Percentiles rank a stretch among this genome's conserved stretches.
Evolutionary conservation across 2,113 vertebrate genomes (phyloP).

Genomic region (Hemicordylus capensis): DNA sequence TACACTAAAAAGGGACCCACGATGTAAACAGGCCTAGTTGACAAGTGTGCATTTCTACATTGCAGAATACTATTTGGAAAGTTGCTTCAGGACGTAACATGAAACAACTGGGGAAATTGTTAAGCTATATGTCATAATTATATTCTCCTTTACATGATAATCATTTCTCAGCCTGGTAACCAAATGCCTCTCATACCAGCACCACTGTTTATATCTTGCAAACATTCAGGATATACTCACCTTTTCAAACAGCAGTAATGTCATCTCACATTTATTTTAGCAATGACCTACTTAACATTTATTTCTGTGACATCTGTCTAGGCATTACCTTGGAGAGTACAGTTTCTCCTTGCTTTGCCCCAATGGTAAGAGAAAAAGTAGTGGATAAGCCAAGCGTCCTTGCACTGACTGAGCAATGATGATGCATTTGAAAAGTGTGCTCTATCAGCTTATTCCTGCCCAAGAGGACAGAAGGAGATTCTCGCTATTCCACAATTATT

Average conservation of each 20-base stretch:
- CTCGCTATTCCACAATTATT: background rate
- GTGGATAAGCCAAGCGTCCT: background rate
- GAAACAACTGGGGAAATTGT: background rate
- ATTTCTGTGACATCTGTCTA: background rate
- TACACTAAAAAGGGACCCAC: background rate
- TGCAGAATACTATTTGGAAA: background rate
- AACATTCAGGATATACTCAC: background rate
- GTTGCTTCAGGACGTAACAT: background rate
- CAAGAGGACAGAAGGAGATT: background rate
- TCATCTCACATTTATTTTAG: background rate
- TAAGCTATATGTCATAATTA: background rate
- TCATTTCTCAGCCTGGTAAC: background rate
- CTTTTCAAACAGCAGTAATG: background rate
- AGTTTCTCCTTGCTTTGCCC: background rate
- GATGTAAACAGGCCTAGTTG: background rate
- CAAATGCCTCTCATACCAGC: background rate
- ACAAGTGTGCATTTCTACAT: background rate
- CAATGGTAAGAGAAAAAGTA: background rate
- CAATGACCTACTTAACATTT: background rate
- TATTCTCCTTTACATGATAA: background rate
- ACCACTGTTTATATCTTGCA: background rate
- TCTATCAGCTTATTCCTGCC: background rate
- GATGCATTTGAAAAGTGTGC: background rate
- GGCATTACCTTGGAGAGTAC: no score
- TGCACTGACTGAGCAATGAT: background rate